These are phyloP conservation scores for Mimumesa dahlbomi DNA, from an alignment of 2,888 invertebrate genomes.

Conservation along the genomic window DNA sequence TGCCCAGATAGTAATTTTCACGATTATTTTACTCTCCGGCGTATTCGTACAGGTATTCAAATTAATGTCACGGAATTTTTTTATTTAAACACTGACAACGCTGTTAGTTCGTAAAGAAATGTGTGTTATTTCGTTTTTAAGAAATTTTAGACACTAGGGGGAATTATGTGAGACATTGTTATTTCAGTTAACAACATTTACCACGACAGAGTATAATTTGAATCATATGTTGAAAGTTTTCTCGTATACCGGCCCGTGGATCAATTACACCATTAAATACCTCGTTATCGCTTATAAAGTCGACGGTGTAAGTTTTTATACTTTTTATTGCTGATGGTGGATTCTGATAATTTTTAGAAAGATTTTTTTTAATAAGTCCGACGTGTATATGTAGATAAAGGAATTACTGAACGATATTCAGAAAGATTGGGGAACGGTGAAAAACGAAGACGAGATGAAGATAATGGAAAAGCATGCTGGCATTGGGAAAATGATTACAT, in stretches of 20 bases:
- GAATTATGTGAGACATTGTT: no score
- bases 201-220: slow-evolving; percentile 4
- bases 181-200: slow-evolving; percentile 25
- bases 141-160: no score
- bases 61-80: no score
- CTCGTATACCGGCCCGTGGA: slow-evolving; percentile 14
- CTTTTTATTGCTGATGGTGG: background rate
- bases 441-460: slow-evolving; percentile 3
- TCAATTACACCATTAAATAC: slow-evolving; percentile 20
- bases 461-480: slow-evolving; percentile 25
- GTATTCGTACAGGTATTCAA: slow-evolving; percentile 16
- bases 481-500: background rate
- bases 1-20: background rate
- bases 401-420: background rate
- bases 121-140: no score
- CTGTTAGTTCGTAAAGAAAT: no score
- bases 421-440: slow-evolving; percentile 14
- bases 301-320: slow-evolving; percentile 3
- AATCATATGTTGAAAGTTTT: slow-evolving; percentile 18
- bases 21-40: background rate
- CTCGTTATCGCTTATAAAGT: background rate
- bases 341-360: background rate
- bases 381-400: slow-evolving; percentile 9
- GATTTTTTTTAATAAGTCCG: no score
- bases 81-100: no score